A percentile compares a stretch with the other conserved stretches of the same genome.
Evolutionary conservation across 2,888 invertebrate genomes (phyloP).

Genomic region (Drosophila monieri): DNA sequence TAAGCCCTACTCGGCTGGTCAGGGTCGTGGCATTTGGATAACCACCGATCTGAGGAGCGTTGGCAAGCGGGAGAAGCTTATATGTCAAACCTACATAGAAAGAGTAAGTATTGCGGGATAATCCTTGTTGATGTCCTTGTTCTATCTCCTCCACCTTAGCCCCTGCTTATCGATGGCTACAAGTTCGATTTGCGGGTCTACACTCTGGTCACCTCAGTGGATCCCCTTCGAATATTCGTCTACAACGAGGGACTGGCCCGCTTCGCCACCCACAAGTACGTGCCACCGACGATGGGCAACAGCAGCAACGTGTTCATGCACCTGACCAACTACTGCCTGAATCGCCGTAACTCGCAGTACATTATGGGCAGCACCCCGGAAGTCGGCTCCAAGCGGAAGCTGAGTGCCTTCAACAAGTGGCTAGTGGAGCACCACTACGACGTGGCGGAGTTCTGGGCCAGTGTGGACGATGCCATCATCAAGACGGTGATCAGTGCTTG

Average conservation of each 20-base stretch:
- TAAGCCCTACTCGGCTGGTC: conserved; percentile 95
- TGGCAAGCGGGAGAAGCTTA: conserved; percentile 91
- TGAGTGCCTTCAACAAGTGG: conserved; percentile 91
- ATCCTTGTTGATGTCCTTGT: too few relatives aligned
- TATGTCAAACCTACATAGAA: conserved; percentile 91
- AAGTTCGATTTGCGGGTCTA: conserved; percentile 96
- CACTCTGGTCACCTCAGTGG: conserved; percentile 94
- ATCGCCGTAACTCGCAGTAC: conserved; percentile 95
- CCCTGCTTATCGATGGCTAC: conserved; percentile 94
- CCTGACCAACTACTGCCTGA: conserved; percentile 96
- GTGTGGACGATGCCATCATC: conserved; percentile 94
- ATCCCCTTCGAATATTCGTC: conserved; percentile 94
- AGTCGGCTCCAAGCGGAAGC: conserved; percentile 93
- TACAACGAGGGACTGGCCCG: conserved; percentile 95
- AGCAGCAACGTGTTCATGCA: conserved; percentile 96
- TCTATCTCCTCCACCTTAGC: conserved; percentile 84
- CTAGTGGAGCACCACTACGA: conserved; percentile 88
- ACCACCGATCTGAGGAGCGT: conserved; percentile 90
- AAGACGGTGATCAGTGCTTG: conserved; percentile 95
- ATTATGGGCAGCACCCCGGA: conserved; percentile 89
- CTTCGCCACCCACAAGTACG: conserved; percentile 94
- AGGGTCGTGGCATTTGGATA: conserved; percentile 94
- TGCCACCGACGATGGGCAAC: conserved; percentile 91
- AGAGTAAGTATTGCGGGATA: conserved; percentile 24
- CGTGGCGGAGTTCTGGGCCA: conserved; percentile 90